These are phyloP conservation scores for Sebastes itinus DNA, from an alignment of 2,797 vertebrate genomes.

Conservation along the genomic window DNA sequence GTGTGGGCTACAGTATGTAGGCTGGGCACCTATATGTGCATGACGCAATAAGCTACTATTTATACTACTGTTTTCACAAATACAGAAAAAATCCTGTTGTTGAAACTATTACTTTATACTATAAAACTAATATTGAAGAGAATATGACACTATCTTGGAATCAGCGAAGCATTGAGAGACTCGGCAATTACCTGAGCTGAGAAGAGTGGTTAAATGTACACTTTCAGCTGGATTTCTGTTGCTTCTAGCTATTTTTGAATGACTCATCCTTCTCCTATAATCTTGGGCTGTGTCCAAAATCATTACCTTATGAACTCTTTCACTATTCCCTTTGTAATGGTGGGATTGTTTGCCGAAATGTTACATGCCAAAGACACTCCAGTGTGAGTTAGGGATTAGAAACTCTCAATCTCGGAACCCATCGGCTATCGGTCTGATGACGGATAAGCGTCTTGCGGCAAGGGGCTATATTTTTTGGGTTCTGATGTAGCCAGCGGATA, in stretches of 20 bases:
- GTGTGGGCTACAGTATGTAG: not conserved
- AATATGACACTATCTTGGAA: not conserved
- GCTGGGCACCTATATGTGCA: not conserved
- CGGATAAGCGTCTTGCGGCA: not conserved
- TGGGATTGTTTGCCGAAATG: not conserved
- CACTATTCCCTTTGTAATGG: not conserved
- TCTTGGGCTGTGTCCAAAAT: not conserved
- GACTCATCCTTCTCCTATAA: conserved; percentile 14
- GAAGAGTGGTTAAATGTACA: not conserved
- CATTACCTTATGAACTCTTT: not conserved
- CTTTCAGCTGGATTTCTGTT: not conserved
- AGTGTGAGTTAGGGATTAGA: not conserved
- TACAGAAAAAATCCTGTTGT: not conserved
- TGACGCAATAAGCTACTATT: not conserved
- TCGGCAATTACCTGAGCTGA: not conserved
- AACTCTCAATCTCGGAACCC: not conserved
- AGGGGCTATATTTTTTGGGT: not conserved
- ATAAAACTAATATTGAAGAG: not conserved
- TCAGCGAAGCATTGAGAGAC: not conserved
- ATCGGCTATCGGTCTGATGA: not conserved
- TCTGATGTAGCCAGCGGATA: not conserved
- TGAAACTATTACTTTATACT: not conserved
- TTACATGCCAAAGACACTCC: not conserved
- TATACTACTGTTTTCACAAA: not conserved
- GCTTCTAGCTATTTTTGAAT: not conserved